Percentiles rank a stretch among this genome's conserved stretches.
Conservation (phyloP, 2,888 invertebrate species). For the Microctonus hyperodae region DNA sequence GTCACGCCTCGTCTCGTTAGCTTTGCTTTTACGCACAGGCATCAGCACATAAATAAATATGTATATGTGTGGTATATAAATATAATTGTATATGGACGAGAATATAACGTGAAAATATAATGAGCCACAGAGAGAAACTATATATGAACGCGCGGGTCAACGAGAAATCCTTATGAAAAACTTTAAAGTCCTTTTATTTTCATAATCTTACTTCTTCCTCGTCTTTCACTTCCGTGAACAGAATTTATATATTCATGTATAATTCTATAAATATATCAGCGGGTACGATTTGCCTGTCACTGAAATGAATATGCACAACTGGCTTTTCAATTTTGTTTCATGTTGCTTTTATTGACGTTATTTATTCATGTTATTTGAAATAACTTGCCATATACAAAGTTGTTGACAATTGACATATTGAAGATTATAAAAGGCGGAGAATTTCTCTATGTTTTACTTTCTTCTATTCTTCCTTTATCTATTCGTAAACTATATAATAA, state of each 20-base stretch:
- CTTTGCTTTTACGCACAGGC: neutral
- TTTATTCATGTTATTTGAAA: too few species aligned
- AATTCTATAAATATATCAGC: neutral
- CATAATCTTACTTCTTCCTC: neutral
- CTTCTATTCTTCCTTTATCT: neutral
- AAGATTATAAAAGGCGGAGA: neutral
- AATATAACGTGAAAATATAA: too few species aligned
- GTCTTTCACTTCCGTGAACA: neutral
- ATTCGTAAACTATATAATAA: neutral
- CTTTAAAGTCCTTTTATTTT: neutral
- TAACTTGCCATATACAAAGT: neutral
- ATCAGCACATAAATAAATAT: neutral
- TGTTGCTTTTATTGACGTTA: neutral
- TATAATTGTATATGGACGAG: neutral
- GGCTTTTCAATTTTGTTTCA: neutral
- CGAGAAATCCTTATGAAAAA: neutral
- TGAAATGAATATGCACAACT: neutral
- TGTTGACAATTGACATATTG: neutral
- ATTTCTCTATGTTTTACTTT: too few species aligned
- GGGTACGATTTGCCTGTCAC: neutral
- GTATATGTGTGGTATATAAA: neutral
- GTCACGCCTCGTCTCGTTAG: neutral
- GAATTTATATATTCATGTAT: too few species aligned
- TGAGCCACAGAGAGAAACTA: neutral
- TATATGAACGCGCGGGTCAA: neutral